Evolutionary conservation across 2,888 invertebrate genomes (phyloP).

Genomic region (Mythimna loreyi): DNA sequence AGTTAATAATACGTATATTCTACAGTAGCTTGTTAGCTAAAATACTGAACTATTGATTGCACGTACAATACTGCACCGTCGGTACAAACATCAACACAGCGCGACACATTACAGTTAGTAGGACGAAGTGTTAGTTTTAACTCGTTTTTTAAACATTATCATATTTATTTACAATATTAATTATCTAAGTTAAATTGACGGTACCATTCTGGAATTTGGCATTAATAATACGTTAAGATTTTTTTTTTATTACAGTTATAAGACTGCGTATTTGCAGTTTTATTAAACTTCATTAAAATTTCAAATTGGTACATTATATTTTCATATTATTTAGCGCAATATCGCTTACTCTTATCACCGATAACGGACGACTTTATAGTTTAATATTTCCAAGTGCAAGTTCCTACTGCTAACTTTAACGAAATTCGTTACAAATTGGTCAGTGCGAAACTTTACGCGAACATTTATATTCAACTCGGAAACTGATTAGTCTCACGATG

Average conservation of each 20-base stretch:
- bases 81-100: slow-evolving; percentile 44
- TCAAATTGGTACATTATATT: slow-evolving; percentile 35
- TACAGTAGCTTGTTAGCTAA: slow-evolving; percentile 41
- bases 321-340: slow-evolving; percentile 41
- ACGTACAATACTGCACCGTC: slow-evolving; percentile 55
- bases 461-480: slow-evolving; percentile 28
- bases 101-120: slow-evolving; percentile 28
- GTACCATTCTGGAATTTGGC: slow-evolving; percentile 52
- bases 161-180: slow-evolving; percentile 26
- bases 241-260: neutral
- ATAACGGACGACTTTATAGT: slow-evolving; percentile 34
- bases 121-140: slow-evolving; percentile 46
- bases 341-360: slow-evolving; percentile 45
- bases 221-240: slow-evolving; percentile 41
- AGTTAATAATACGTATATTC: slow-evolving; percentile 41
- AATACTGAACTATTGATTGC: slow-evolving; percentile 60
- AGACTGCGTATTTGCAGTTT: neutral
- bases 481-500: slow-evolving; percentile 19
- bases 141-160: slow-evolving; percentile 31
- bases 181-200: slow-evolving; percentile 49
- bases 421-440: slow-evolving; percentile 54
- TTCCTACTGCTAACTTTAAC: slow-evolving; percentile 43
- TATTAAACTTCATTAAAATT: slow-evolving; percentile 13
- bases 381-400: slow-evolving; percentile 39
- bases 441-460: slow-evolving; percentile 52